Base-by-base conservation (phyloP, 2,888 invertebrate genomes). In the Oscheius sp. region DNA sequence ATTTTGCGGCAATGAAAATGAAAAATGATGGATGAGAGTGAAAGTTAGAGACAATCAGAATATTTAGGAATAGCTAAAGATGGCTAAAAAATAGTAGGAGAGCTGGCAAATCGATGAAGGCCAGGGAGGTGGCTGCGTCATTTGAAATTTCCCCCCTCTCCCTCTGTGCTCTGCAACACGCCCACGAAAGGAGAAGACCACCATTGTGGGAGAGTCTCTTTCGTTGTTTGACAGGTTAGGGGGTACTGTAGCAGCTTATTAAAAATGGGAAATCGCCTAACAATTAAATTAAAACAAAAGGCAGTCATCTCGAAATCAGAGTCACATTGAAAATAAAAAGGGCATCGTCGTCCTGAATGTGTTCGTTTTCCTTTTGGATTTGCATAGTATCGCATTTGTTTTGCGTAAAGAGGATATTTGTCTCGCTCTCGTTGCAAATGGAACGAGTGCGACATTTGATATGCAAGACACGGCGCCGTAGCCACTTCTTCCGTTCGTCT, bases 41-140 rank as follows among this genome's bases (percentile, higher is more conserved):
- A 35, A 35, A 35, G 35, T 35, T 35, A 9, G 35, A 35, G 35
- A 35, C 35, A 35, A 35, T 35, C 35, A 9, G 35, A 35, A 35
- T 35, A 35, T 35, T 35, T 35, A n/a, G 35, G 35, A 35, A 35
- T 35, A 35, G 35, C 35, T 35, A 35, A 35, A 35, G 35, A 35
- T 35, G 35, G 35, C 35, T 35, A 35, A 35, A 35, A 61, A 61
- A 61, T 23, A 61, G 25, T 61, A 61, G 61, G 25, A 61, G 61
- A 58, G 61, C 41, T 43, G 49, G 66, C 66, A 52, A 35, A 66
- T 66, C 66, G 66, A 66, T 66, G 66, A 49, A 25, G 66, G 35
- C 63, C 58, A 45, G 66, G 66, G 66, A 66, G 66, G 66, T 66
- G 66, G 66, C 66, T 29, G 66, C 66, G 66, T 66, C 66, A 66